Conservation (phyloP, 2,113 vertebrate genomes). For the Dolichotis patagonum region DNA sequence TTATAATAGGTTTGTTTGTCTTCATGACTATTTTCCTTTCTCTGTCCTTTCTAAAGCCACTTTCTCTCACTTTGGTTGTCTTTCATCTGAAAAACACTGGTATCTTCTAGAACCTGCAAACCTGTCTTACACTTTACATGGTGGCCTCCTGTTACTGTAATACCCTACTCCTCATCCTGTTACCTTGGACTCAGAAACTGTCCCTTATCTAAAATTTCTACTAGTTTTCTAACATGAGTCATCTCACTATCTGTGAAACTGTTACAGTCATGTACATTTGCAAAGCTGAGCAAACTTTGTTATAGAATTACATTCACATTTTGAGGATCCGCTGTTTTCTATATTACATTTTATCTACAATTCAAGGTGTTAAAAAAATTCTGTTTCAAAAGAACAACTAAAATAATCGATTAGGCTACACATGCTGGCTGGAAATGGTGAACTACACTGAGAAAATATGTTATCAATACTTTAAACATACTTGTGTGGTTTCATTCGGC, state of each 20-base stretch:
- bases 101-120: neutral
- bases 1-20: neutral
- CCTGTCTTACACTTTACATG: accelerated
- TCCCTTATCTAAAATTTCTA: neutral
- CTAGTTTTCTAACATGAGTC: neutral
- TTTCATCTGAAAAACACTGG: neutral
- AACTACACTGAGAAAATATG: neutral
- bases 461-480: neutral
- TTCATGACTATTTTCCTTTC: neutral
- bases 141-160: accelerated
- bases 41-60: neutral
- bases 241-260: neutral
- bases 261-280: neutral
- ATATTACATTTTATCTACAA: no score
- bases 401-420: neutral
- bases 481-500: neutral
- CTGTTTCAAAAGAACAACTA: neutral
- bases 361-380: neutral
- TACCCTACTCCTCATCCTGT: neutral
- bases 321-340: neutral
- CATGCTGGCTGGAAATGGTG: neutral
- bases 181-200: neutral
- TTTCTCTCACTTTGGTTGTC: no score
- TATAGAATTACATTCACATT: neutral
- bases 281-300: neutral